Percentiles rank a stretch among this genome's conserved stretches.
Conservation (phyloP, 2,797 vertebrate species). For the Nyctibius grandis region DNA sequence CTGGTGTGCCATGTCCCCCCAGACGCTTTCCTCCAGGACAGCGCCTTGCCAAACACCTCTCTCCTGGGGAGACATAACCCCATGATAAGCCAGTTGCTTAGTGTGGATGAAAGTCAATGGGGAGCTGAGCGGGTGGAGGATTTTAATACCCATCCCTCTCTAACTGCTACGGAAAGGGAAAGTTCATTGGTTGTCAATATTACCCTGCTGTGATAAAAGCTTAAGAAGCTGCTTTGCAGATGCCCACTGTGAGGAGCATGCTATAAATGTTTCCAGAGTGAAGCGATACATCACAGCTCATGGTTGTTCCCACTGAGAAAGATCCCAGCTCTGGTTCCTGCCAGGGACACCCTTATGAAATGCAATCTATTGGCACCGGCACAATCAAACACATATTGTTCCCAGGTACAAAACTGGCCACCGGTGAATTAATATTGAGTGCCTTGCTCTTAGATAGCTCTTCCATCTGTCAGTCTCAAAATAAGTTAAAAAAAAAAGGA, state of each 20-base stretch:
- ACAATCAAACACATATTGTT: slow-evolving; percentile 5
- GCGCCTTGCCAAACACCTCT: not conserved
- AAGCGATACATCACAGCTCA: not conserved
- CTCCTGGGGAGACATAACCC: not conserved
- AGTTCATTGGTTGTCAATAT: slow-evolving; percentile 31
- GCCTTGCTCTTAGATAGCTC: not conserved
- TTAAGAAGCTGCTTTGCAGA: slow-evolving; percentile 50
- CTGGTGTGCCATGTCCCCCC: accelerated
- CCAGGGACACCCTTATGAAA: not conserved
- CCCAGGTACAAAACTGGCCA: not conserved
- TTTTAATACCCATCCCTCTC: slow-evolving; percentile 11
- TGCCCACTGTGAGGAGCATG: slow-evolving; percentile 24
- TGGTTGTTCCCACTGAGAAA: not conserved
- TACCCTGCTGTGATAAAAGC: slow-evolving; percentile 63
- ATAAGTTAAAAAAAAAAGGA: not conserved
- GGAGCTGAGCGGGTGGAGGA: not conserved
- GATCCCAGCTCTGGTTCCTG: not conserved
- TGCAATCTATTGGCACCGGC: not conserved
- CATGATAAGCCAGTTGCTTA: not conserved
- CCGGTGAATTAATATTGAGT: not conserved
- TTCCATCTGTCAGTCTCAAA: not conserved
- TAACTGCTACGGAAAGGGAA: not conserved
- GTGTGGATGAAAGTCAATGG: not conserved
- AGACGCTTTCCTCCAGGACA: accelerated
- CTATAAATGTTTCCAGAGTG: not conserved